Base-by-base conservation (phyloP, 2,888 invertebrate genomes). In the Lasioglossum morio region DNA sequence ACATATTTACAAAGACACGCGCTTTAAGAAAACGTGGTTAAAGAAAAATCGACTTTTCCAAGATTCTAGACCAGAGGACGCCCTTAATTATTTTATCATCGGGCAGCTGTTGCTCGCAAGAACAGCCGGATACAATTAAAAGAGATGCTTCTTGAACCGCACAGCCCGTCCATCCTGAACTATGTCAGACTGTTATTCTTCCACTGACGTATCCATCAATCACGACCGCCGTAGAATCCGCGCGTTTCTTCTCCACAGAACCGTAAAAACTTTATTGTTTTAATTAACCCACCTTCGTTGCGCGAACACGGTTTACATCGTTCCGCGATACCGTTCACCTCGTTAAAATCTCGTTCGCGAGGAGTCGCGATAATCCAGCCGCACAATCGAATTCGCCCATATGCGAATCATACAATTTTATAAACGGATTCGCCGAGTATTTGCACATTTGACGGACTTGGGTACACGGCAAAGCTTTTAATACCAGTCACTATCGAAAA, bases 181-280 rank as follows among this genome's bases (percentile, higher is more conserved):
- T 78, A 43, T 43, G 82, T 57, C 69, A 63, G 76, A 69, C 88
- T 86, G 83, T 87, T 88, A 84, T 87, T 89, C 82, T 57, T 76
- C 66, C 77, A 77, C 69, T 73, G 87, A 85, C 81, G 79, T 80
- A 85, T 85, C 86, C 82, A 89, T 88, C 85, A 87, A 89, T 85
- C 81, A 84, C 72, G 40, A 72, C 74, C n/a, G n/a, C 60, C 70
- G 66, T 37, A 70, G 30, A 69, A 46, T 53, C 69, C 30, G 57
- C 75, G n/a, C 76, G 43, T 43, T 81, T 83, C 83, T 85, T 88
- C 69, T 53, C 63, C 34, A 23, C n/a, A n/a, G 48, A 57, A 40
- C 73, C 27, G 63, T 77, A 89, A 89, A 78, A 87, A 87, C 73
- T 89, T 89, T 86, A 89, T 89, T 86, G 88, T 86, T 87, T 87